Percentiles rank a stretch among this genome's conserved stretches.
These are phyloP conservation scores for Acrobasis consociella DNA, from an alignment of 2,888 invertebrate species.

Conservation along the genomic window DNA sequence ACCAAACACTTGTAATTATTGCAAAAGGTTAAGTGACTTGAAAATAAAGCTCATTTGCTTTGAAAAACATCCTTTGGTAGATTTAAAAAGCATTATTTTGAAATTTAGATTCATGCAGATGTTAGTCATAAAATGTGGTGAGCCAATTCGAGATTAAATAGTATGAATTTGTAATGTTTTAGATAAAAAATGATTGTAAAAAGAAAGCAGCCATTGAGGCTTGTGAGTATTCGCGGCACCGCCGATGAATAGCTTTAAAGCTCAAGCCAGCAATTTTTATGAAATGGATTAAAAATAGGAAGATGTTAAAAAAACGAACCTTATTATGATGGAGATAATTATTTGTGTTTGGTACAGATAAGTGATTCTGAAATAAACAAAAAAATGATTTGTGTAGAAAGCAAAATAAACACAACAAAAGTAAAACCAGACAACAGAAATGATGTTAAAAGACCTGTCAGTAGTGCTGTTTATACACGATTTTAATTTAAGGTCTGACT, in stretches of 20 bases:
- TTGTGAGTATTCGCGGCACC: conserved; percentile 14
- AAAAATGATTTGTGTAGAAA: conserved; percentile 79
- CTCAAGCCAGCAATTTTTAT: conserved; percentile 58
- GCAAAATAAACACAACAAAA: conserved; percentile 70
- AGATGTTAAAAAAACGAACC: conserved; percentile 84
- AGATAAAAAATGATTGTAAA: conserved; percentile 8
- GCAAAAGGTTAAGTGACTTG: conserved; percentile 30
- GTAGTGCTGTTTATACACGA: conserved; percentile 24
- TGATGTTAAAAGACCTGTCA: conserved; percentile 43
- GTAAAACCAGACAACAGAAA: conserved; percentile 48
- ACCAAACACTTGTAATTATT: conserved; percentile 31
- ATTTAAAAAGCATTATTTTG: not conserved
- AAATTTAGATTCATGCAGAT: conserved; percentile 42
- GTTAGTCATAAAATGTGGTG: conserved; percentile 18
- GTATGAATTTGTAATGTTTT: not conserved
- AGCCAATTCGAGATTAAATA: conserved; percentile 1
- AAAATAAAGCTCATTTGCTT: conserved; percentile 15
- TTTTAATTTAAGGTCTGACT: not conserved
- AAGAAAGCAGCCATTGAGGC: conserved; percentile 15
- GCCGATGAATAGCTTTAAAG: conserved; percentile 35
- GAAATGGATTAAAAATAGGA: conserved; percentile 62
- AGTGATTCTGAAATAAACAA: conserved; percentile 93
- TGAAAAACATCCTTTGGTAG: not conserved
- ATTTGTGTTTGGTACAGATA: conserved; percentile 93
- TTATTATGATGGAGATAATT: conserved; percentile 91